Evolutionary conservation across 2,797 vertebrate genomes (phyloP), one percentile per base, ranked within the genome.

Genomic region (Tarsius wallacei): DNA sequence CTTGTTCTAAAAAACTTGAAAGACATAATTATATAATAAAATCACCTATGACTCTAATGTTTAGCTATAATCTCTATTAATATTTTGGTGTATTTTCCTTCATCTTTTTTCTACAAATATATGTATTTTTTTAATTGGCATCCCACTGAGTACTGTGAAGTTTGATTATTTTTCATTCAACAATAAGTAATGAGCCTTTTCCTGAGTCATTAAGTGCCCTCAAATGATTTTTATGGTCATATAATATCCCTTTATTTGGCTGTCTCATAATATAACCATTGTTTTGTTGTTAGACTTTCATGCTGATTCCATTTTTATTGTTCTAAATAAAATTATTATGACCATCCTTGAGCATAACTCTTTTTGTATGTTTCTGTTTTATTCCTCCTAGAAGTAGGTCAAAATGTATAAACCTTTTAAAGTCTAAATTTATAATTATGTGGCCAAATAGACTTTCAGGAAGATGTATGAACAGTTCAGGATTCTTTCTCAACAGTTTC

Each of bases 121-220:
- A 24, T 83, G 3, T 74, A 21, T 81, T 87, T 92, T 92, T 82
- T 91, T 87, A 87, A 82, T 78, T 82, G 28, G 10, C 64, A 24
- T 94, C 64, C 55, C 26, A 63, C 19, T 73, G 24, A 81, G 3
- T 51, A 47, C 42, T 42, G 42, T 73, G n/a, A 97, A 82, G 49
- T 74, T 83, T 87, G 31, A 73, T 73, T 85, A 80, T 64, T 82
- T 96, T 93, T 87, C 49, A 93, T 78, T 91, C 55, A 91, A 36
- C 33, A 83, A 53, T 88, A 95, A 70, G 2, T 91, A 80, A 61
- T 71, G 15, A 97, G 33, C 15, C 57, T 93, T 97, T 91, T 87
- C n/a, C 73, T 91, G 33, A 94, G 31, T 87, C 51, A 71, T 68
- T 94, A 83, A 74, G 7, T 57, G 66, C 33, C 82, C 28, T 88